Conservation (phyloP, 2,888 invertebrate genomes). For the Pristionchus fissidentatus region DNA sequence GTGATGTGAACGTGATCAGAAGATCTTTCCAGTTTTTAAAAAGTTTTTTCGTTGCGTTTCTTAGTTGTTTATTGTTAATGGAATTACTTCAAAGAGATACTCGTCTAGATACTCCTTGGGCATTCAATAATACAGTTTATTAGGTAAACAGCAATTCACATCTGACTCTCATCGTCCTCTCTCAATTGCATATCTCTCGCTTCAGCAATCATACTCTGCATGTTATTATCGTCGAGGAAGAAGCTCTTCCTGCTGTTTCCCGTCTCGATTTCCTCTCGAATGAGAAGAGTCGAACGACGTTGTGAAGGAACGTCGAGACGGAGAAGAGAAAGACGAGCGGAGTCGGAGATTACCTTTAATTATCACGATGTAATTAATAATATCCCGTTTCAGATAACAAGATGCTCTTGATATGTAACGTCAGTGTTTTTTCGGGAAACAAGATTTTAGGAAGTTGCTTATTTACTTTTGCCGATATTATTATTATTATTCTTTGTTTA, state of each 20-base stretch:
- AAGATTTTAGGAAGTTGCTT: too few species aligned
- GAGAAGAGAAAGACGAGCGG: slow-evolving; percentile 11
- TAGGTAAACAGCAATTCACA: too few species aligned
- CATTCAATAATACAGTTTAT: too few species aligned
- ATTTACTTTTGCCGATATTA: too few species aligned
- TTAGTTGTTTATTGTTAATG: neutral
- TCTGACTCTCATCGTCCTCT: slow-evolving; percentile 18
- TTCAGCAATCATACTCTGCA: slow-evolving; percentile 35
- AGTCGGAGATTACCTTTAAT: neutral
- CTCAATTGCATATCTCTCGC: slow-evolving; percentile 39
- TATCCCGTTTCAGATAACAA: too few species aligned
- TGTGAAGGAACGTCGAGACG: neutral
- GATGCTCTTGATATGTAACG: too few species aligned
- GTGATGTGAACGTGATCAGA: too few species aligned
- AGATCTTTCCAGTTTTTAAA: neutral
- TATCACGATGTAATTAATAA: too few species aligned
- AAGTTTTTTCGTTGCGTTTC: neutral
- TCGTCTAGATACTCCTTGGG: too few species aligned
- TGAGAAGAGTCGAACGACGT: slow-evolving; percentile 24
- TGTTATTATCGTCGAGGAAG: slow-evolving; percentile 41
- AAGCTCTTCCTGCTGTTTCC: slow-evolving; percentile 25
- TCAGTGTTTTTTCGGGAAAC: too few species aligned
- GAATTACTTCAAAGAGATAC: neutral
- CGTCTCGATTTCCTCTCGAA: neutral
- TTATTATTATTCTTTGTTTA: too few species aligned